Percentiles rank a stretch among this genome's conserved stretches.
These are phyloP conservation scores for Conger conger DNA, from an alignment of 2,113 vertebrate species.

Conservation along the genomic window DNA sequence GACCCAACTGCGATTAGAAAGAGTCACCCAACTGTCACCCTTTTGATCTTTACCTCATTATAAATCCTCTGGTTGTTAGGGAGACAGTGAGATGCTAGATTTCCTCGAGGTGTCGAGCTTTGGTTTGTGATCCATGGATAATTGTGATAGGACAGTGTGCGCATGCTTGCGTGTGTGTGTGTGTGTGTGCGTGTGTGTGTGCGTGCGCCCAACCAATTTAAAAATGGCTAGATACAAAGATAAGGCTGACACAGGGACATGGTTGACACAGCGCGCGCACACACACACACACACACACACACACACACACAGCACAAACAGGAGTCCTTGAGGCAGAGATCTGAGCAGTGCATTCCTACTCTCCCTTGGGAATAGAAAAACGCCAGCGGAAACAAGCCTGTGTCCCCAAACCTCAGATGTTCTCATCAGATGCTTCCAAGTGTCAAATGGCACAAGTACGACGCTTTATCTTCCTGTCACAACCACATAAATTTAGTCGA, in stretches of 20 bases:
- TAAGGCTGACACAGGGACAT: too few relatives aligned
- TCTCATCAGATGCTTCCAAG: neutral
- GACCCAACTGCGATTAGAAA: neutral
- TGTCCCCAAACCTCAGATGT: neutral
- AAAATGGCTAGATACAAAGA: too few relatives aligned
- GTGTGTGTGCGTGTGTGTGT: neutral
- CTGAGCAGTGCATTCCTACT: neutral
- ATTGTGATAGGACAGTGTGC: neutral
- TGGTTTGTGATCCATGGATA: neutral
- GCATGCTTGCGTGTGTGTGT: too few relatives aligned
- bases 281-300: too few relatives aligned
- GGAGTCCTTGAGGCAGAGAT: neutral
- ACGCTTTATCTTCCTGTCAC: neutral
- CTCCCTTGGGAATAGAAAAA: neutral
- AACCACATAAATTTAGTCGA: neutral
- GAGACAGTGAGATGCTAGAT: neutral
- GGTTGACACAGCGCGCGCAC: neutral
- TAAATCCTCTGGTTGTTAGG: neutral
- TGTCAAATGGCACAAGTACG: neutral
- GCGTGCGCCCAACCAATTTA: neutral
- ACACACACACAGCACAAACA: neutral
- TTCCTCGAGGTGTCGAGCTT: neutral
- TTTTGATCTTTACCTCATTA: neutral
- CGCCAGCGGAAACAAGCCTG: neutral
- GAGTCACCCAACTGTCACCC: neutral